Percentiles rank a stretch among this genome's conserved stretches.
These are phyloP conservation scores for Stomorhina lunata DNA, from an alignment of 2,888 invertebrate genomes.

Conservation along the genomic window DNA sequence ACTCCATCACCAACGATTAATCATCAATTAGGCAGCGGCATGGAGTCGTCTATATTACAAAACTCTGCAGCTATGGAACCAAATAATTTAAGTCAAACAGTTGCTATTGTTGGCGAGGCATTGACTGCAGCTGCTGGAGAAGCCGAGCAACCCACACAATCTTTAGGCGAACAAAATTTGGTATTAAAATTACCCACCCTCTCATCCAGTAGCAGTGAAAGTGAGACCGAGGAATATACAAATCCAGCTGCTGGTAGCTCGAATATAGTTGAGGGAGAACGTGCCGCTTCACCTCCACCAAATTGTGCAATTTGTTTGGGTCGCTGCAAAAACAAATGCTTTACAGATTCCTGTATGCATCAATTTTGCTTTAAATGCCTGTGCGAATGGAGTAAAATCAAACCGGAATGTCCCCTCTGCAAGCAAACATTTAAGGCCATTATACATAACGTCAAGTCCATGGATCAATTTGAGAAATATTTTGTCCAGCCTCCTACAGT, in stretches of 20 bases:
- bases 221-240: slow-evolving; percentile 69
- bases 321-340: slow-evolving; percentile 91
- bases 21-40: not conserved
- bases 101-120: not conserved
- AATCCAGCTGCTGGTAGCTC: slow-evolving; percentile 67
- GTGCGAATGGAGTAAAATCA: slow-evolving; percentile 96
- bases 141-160: not conserved
- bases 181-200: slow-evolving; percentile 72
- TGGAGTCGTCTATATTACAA: slow-evolving; percentile 19
- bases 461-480: slow-evolving; percentile 93
- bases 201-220: slow-evolving; percentile 74
- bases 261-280: slow-evolving; percentile 68
- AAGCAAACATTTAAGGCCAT: slow-evolving; percentile 95
- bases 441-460: slow-evolving; percentile 94
- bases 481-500: slow-evolving; percentile 79
- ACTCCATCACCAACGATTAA: slow-evolving; percentile 42
- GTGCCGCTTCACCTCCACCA: slow-evolving; percentile 86
- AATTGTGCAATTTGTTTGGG: slow-evolving; percentile 97
- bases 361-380: slow-evolving; percentile 96
- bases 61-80: slow-evolving; percentile 32
- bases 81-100: slow-evolving; percentile 49
- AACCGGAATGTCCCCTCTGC: slow-evolving; percentile 96
- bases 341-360: slow-evolving; percentile 95
- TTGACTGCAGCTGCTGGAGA: not conserved
- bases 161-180: slow-evolving; percentile 44